These are phyloP conservation scores for Glyptemys insculpta DNA, from an alignment of 2,797 vertebrate species.

Conservation along the genomic window DNA sequence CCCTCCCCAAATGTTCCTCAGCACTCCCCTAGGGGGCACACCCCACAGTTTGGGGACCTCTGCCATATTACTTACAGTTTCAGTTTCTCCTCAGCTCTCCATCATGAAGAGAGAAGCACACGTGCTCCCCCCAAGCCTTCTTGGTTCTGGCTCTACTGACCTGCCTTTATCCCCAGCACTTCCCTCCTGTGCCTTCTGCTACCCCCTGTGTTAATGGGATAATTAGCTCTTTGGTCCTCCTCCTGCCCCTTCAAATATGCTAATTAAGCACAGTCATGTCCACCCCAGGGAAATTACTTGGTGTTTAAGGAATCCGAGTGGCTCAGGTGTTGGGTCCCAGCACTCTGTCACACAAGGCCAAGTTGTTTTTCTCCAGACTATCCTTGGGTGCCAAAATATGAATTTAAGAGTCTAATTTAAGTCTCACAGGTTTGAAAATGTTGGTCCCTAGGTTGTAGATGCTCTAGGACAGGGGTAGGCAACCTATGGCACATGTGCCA, in stretches of 20 bases:
- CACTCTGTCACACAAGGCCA: background rate
- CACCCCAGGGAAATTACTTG: background rate
- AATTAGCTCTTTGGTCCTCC: background rate
- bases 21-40: too few species aligned
- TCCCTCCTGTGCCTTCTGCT: too few species aligned
- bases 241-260: background rate
- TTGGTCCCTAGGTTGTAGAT: constrained; percentile 3
- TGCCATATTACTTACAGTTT: too few species aligned
- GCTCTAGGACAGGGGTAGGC: accelerated
- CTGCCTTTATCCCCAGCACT: too few species aligned
- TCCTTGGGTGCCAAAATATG: background rate
- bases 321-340: background rate
- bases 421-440: constrained; percentile 4
- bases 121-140: too few species aligned
- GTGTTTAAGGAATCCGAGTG: background rate
- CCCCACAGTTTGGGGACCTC: too few species aligned
- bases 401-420: background rate
- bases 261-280: background rate
- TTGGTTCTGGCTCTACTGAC: too few species aligned
- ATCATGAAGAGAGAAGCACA: too few species aligned
- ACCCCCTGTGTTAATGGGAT: background rate
- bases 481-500: too few species aligned
- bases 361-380: background rate
- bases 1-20: too few species aligned
- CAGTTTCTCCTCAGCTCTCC: too few species aligned